Percentiles rank a stretch among this genome's conserved stretches.
Conservation (phyloP, 2,888 invertebrate genomes). For the Axea sp. region DNA sequence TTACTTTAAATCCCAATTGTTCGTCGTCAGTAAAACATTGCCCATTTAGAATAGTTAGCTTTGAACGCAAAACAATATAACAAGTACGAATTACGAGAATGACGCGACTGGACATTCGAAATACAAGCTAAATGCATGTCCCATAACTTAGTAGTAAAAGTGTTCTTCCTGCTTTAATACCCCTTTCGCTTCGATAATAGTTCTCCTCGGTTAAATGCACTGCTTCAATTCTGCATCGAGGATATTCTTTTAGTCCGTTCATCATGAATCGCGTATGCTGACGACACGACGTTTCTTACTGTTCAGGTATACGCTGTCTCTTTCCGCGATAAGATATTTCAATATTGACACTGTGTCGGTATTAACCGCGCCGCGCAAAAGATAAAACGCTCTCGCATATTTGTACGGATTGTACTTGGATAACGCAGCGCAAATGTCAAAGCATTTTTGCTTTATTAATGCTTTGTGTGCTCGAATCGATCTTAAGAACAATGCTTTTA, state of each 20-base stretch:
- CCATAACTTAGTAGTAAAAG: conserved; percentile 29
- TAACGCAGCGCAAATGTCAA: conserved; percentile 66
- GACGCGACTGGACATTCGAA: too few relatives aligned
- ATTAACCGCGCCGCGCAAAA: conserved; percentile 69
- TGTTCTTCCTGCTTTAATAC: conserved; percentile 21
- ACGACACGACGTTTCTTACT: conserved; percentile 60
- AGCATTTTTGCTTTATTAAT: conserved; percentile 46
- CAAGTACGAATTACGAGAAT: too few relatives aligned
- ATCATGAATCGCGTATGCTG: conserved; percentile 34
- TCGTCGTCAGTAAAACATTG: too few relatives aligned
- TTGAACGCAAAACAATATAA: too few relatives aligned
- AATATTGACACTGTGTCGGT: conserved; percentile 75
- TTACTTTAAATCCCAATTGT: too few relatives aligned
- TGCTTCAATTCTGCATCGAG: conserved; percentile 6
- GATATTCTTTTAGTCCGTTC: conserved; percentile 12
- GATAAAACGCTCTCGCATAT: conserved; percentile 72
- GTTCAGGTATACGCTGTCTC: too few relatives aligned
- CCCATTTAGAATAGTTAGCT: too few relatives aligned
- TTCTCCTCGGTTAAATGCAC: too few relatives aligned
- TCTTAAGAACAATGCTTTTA: conserved; percentile 23
- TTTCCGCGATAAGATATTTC: conserved; percentile 74
- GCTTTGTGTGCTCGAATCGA: conserved; percentile 21
- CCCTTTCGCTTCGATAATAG: conserved; percentile 10
- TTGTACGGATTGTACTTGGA: conserved; percentile 72
- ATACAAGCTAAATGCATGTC: conserved; percentile 15